These are phyloP conservation scores for Lithobates sylvaticus DNA, from an alignment of 2,797 vertebrate species.

Conservation along the genomic window DNA sequence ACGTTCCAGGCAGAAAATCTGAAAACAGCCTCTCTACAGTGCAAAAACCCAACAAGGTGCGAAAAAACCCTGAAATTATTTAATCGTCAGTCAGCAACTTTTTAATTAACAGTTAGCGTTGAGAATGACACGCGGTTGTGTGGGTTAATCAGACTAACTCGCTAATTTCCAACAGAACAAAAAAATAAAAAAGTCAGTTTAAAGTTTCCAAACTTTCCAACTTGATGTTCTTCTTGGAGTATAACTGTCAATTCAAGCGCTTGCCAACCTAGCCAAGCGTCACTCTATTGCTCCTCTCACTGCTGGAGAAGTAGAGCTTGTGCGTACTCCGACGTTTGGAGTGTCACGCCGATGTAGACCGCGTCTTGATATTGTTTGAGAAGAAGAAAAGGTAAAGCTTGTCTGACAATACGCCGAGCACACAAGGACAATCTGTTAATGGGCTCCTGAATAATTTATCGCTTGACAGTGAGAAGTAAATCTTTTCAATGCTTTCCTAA, in stretches of 20 bases:
- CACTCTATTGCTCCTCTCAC: not conserved
- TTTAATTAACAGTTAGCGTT: not conserved
- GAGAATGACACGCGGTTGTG: not conserved
- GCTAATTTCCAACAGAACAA: not conserved
- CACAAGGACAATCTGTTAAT: constrained; percentile 58
- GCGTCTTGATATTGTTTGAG: not conserved
- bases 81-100: not conserved
- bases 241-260: not conserved
- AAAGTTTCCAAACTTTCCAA: not conserved
- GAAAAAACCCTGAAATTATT: not conserved
- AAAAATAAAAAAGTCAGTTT: not conserved
- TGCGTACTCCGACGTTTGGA: not conserved
- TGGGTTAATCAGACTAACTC: not conserved
- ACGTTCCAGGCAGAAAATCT: no score
- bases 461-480: constrained; percentile 59
- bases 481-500: constrained; percentile 60
- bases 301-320: not conserved
- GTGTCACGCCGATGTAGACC: not conserved
- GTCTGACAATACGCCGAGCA: constrained; percentile 53
- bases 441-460: constrained; percentile 58
- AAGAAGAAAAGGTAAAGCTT: constrained; percentile 25
- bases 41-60: no score
- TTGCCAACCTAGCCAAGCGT: not conserved
- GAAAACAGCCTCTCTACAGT: no score
- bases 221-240: not conserved